These are phyloP conservation scores for Phrynocephalus forsythii DNA, from an alignment of 2,797 vertebrate genomes.

Conservation along the genomic window DNA sequence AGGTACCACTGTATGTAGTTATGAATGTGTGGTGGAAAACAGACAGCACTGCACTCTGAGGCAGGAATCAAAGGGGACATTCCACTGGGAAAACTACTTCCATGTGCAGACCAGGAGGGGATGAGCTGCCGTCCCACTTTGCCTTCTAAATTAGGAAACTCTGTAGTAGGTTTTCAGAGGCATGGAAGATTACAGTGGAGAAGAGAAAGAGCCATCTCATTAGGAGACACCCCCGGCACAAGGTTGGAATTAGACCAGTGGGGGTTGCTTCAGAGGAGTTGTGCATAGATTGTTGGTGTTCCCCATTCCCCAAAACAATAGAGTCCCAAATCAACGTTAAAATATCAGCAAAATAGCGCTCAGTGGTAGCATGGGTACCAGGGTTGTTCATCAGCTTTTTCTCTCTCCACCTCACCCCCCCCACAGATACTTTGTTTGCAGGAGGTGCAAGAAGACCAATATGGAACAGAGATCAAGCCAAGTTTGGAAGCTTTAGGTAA, in stretches of 20 bases:
- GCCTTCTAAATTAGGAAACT: neutral
- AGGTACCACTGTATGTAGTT: too few species aligned
- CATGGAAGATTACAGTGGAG: neutral
- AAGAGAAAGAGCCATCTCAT: neutral
- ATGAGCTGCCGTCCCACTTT: neutral
- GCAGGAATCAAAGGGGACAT: neutral
- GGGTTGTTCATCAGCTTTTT: neutral
- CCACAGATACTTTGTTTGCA: conserved; percentile 94
- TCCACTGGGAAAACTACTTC: neutral
- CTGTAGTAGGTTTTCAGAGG: neutral
- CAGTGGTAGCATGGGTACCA: neutral
- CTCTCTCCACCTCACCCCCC: conserved; percentile 28
- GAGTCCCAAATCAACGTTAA: neutral
- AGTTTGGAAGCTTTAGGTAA: conserved; percentile 89
- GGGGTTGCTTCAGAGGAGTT: neutral
- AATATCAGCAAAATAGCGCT: neutral
- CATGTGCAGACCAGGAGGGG: neutral
- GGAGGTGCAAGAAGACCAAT: conserved; percentile 96
- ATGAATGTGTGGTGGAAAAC: neutral
- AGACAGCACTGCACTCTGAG: neutral
- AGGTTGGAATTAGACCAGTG: neutral
- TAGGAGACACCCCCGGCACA: neutral
- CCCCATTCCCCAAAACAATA: neutral
- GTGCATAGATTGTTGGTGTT: neutral
- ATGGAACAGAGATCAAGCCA: conserved; percentile 88